A percentile compares a stretch with the other conserved stretches of the same genome.
These are phyloP conservation scores for Amazona guildingii DNA, from an alignment of 2,113 vertebrate species.

Conservation along the genomic window DNA sequence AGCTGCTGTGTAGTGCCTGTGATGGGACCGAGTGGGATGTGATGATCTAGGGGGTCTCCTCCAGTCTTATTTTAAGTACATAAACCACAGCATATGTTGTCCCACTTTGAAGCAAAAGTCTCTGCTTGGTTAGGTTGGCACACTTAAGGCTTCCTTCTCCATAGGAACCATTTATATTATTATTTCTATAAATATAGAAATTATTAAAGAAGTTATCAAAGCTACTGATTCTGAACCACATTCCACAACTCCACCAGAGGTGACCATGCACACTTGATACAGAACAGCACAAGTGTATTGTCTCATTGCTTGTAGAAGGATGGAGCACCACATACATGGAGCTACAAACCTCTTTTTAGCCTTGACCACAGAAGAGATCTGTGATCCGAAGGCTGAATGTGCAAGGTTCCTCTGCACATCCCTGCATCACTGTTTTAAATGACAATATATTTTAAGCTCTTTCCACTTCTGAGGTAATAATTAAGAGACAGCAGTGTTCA, in stretches of 20 bases:
- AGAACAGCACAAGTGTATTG: rapidly evolving
- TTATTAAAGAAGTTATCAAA: not conserved
- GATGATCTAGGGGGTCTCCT: not conserved
- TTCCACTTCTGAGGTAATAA: not conserved
- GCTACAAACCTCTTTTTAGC: not conserved
- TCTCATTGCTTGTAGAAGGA: rapidly evolving
- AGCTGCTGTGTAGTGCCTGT: not conserved
- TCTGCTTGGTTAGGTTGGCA: not conserved
- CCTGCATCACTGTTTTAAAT: not conserved
- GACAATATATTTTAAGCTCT: not conserved
- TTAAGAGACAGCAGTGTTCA: not conserved
- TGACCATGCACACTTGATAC: not conserved
- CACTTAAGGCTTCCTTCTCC: not conserved
- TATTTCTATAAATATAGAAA: not conserved
- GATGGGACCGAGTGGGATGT: not conserved
- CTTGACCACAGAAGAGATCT: not conserved
- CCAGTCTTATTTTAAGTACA: not conserved
- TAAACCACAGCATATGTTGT: not conserved
- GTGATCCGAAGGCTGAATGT: not conserved
- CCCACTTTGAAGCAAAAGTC: not conserved
- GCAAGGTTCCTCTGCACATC: not conserved
- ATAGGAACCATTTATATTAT: not conserved
- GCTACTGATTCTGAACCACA: not conserved
- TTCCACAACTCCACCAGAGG: not conserved
- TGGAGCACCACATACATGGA: not conserved